Conservation (phyloP, 2,113 vertebrate species). For the Trichechus manatus region DNA sequence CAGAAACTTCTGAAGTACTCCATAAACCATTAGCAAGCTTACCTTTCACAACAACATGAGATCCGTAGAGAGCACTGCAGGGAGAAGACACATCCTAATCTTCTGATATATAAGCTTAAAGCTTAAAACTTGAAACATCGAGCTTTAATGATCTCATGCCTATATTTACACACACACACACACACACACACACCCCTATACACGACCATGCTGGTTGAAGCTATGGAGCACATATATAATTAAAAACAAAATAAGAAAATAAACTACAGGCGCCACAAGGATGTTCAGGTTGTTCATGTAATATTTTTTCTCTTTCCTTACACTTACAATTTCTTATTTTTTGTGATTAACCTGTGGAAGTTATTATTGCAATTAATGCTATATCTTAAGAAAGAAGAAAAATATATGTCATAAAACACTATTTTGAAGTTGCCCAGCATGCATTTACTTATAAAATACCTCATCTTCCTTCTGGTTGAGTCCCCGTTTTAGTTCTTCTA, state of each 20-base stretch:
- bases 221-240: too few relatives aligned
- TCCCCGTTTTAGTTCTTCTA: conserved; percentile 56
- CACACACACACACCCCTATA: background rate
- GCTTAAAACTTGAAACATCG: background rate
- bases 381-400: background rate
- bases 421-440: background rate
- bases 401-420: background rate
- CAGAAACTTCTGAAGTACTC: background rate
- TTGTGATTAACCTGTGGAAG: background rate
- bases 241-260: background rate
- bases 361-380: background rate
- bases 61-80: background rate
- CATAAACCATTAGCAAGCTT: background rate
- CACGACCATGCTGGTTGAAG: background rate
- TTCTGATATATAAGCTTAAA: background rate
- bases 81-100: background rate
- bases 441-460: background rate
- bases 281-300: background rate
- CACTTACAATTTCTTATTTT: background rate
- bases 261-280: background rate
- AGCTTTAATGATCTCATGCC: background rate
- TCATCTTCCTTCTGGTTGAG: conserved; percentile 56
- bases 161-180: background rate
- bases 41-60: background rate
- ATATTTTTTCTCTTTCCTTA: background rate